Percentiles rank a stretch among this genome's conserved stretches.
Evolutionary conservation across 2,797 vertebrate species (phyloP).

Genomic region (Sandelia bainsii): DNA sequence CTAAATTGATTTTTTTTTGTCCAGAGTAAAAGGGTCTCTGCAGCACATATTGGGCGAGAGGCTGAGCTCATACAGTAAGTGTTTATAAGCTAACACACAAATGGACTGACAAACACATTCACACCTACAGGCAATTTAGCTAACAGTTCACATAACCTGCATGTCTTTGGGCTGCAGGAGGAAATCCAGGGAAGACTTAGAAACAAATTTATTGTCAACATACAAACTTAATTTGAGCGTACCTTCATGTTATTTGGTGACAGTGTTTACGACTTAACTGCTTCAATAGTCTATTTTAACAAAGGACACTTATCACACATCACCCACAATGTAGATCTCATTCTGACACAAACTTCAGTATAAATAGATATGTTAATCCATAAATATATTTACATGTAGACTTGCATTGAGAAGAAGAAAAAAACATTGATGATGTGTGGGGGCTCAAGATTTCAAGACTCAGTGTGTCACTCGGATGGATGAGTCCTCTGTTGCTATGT

Average conservation of each 20-base stretch:
- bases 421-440: slow-evolving; percentile 23
- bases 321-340: slow-evolving; percentile 14
- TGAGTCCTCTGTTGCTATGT: slow-evolving; percentile 53
- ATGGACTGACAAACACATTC: slow-evolving; percentile 47
- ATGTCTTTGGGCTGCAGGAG: slow-evolving; percentile 25
- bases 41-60: not conserved
- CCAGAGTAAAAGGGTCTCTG: not conserved
- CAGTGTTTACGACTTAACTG: slow-evolving; percentile 37
- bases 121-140: slow-evolving; percentile 46
- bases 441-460: not conserved
- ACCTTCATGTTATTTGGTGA: slow-evolving; percentile 27
- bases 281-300: not conserved
- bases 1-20: not conserved
- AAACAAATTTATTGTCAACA: slow-evolving; percentile 3
- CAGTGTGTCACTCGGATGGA: slow-evolving; percentile 38
- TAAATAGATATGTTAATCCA: slow-evolving; percentile 13
- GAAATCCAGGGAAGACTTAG: slow-evolving; percentile 30
- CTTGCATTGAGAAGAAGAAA: slow-evolving; percentile 15
- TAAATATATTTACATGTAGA: slow-evolving; percentile 19
- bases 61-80: not conserved
- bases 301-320: slow-evolving; percentile 11
- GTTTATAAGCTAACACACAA: slow-evolving; percentile 30
- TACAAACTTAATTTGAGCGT: slow-evolving; percentile 45
- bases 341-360: slow-evolving; percentile 14
- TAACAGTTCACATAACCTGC: slow-evolving; percentile 37